Conservation (phyloP, 92 coral and sea anemone genomes). For the Isaurus tuberculatus region DNA sequence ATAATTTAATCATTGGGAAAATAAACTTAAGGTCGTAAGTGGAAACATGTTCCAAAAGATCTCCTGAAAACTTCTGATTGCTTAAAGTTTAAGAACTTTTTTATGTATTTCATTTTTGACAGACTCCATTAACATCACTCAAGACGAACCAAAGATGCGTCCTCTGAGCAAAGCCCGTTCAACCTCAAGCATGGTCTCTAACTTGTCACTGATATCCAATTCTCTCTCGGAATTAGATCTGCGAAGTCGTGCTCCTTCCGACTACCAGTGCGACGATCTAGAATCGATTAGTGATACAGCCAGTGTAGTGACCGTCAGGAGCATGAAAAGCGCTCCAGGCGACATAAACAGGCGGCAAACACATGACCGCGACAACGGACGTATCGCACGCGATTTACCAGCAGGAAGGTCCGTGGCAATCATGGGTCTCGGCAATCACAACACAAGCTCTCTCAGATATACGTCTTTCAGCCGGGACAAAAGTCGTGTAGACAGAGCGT, state of each 20-base stretch:
- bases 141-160: constrained; percentile 74
- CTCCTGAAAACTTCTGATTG: too few species aligned
- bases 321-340: constrained; percentile 37
- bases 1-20: too few species aligned
- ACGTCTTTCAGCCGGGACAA: constrained; percentile 16
- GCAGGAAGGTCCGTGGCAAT: constrained; percentile 37
- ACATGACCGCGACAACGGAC: constrained; percentile 37
- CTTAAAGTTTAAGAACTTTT: too few species aligned
- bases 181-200: constrained; percentile 82
- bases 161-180: constrained; percentile 80
- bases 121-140: constrained; percentile 76
- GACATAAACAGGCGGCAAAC: neutral
- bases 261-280: constrained; percentile 54
- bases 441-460: constrained; percentile 33
- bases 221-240: constrained; percentile 84
- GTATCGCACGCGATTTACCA: constrained; percentile 25
- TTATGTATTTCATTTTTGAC: neutral
- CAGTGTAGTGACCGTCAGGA: constrained; percentile 60
- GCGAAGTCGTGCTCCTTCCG: constrained; percentile 63
- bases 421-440: constrained; percentile 38
- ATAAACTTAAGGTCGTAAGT: too few species aligned
- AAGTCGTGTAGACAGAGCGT: constrained; percentile 16
- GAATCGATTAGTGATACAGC: constrained; percentile 63
- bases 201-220: constrained; percentile 74
- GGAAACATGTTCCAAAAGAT: too few species aligned